Conservation (phyloP, 2,888 invertebrate species). For the Hybos culiciformis region DNA sequence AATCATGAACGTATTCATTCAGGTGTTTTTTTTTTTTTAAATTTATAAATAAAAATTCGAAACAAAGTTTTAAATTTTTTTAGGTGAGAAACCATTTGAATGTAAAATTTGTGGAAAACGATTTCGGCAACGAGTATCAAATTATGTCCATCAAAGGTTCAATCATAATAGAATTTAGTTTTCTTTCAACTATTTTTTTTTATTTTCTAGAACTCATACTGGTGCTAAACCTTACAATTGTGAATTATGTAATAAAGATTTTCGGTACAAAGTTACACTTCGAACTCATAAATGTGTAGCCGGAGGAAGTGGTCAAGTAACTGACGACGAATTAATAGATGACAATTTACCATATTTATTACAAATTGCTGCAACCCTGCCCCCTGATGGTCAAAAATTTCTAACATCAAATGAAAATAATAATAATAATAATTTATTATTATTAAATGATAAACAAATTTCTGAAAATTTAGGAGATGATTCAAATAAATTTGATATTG, state of each 20-base stretch:
- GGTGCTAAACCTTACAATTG: slow-evolving; percentile 80
- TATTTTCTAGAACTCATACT: slow-evolving; percentile 24
- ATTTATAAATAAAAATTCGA: too few species aligned
- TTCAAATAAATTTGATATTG: too few species aligned
- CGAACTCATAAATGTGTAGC: slow-evolving; percentile 64
- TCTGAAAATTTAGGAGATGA: too few species aligned
- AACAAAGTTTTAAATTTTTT: too few species aligned
- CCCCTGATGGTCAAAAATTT: too few species aligned
- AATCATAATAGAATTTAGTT: not conserved
- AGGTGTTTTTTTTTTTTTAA: too few species aligned
- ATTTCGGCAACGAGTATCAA: slow-evolving; percentile 74
- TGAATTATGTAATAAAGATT: slow-evolving; percentile 63
- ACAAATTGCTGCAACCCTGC: too few species aligned
- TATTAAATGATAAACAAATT: too few species aligned
- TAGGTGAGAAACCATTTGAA: slow-evolving; percentile 75
- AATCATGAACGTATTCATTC: slow-evolving; percentile 67
- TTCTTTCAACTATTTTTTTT: not conserved
- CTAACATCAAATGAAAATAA: too few species aligned
- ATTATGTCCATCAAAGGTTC: slow-evolving; percentile 64
- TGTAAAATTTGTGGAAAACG: slow-evolving; percentile 82
- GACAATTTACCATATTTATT: too few species aligned
- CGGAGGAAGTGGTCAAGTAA: not conserved
- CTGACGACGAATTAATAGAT: too few species aligned
- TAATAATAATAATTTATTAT: too few species aligned
- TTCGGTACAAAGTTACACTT: slow-evolving; percentile 75